Evolutionary conservation across 2,113 vertebrate genomes (phyloP).

Genomic region (Hippocampus mohnikei): DNA sequence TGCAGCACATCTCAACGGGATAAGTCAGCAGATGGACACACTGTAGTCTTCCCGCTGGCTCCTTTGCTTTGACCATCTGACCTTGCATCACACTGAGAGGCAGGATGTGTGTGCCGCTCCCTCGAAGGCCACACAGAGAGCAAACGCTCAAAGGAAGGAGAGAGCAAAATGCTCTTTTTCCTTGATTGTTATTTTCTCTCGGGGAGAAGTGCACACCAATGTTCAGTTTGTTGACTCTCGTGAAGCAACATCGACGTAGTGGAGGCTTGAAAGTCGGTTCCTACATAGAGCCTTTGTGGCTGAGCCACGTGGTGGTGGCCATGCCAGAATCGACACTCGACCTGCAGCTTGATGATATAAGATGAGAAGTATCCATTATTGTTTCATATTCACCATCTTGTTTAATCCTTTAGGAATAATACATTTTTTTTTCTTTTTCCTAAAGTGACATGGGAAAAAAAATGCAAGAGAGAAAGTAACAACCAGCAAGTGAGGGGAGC

Average conservation of each 20-base stretch:
- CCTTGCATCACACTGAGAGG: conserved; percentile 14
- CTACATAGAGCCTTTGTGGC: not conserved
- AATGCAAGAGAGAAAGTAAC: not conserved
- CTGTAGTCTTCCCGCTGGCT: conserved; percentile 4
- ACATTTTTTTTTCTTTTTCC: too few relatives aligned
- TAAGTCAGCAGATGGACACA: conserved; percentile 1
- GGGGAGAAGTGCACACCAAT: not conserved
- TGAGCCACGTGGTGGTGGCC: not conserved
- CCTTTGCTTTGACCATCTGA: conserved; percentile 11
- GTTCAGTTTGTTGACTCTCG: not conserved
- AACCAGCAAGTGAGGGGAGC: too few relatives aligned
- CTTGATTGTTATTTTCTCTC: conserved; percentile 16
- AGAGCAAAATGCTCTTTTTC: conserved; percentile 2
- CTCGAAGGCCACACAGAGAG: conserved; percentile 28
- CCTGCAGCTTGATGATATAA: too few relatives aligned
- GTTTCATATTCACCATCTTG: too few relatives aligned
- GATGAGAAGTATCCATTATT: too few relatives aligned
- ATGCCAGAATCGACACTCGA: too few relatives aligned
- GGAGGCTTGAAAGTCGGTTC: not conserved
- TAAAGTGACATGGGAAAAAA: not conserved
- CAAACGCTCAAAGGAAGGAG: conserved; percentile 19
- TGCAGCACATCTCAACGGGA: conserved; percentile 4
- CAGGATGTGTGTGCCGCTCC: conserved; percentile 25
- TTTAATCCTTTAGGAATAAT: too few relatives aligned
- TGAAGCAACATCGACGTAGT: not conserved